Evolutionary conservation across 2,113 vertebrate species (phyloP).

Genomic region (Chelonoidis abingdonii): DNA sequence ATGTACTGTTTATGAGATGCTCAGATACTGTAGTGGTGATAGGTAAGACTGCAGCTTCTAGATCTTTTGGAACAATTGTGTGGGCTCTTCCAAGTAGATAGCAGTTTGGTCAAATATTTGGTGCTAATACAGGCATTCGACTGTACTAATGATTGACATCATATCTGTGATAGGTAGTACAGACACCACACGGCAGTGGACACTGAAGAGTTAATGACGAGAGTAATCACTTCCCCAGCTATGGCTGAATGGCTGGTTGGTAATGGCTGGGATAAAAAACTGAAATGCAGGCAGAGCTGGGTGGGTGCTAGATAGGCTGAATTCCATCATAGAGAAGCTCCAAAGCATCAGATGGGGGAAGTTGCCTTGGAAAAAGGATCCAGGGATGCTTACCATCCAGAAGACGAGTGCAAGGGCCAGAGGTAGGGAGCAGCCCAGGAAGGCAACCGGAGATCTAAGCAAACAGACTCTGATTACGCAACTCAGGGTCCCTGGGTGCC

Average conservation of each 20-base stretch:
- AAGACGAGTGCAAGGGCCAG: not conserved
- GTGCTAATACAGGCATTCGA: not conserved
- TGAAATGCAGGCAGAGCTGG: not conserved
- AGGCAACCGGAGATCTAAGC: not conserved
- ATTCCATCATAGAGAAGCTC: not conserved
- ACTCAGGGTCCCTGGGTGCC: not conserved
- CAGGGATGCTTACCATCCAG: not conserved
- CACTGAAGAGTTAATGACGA: not conserved
- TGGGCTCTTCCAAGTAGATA: not conserved
- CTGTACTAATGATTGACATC: not conserved
- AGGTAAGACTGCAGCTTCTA: not conserved
- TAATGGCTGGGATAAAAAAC: not conserved
- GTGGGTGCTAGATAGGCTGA: not conserved
- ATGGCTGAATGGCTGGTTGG: not conserved
- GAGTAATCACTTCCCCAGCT: not conserved
- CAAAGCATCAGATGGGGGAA: not conserved
- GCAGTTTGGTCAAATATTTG: not conserved
- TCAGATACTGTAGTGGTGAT: not conserved
- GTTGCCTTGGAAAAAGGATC: not conserved
- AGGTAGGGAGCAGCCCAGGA: not conserved
- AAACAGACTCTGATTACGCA: too few relatives aligned
- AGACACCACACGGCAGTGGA: not conserved
- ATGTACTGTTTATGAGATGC: not conserved
- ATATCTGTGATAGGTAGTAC: not conserved
- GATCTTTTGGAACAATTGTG: not conserved